Evolutionary conservation across 1,140 invertebrate genomes (phyloP), one percentile per base, ranked within the genome.

Genomic region (Lasioglossum albipes): DNA sequence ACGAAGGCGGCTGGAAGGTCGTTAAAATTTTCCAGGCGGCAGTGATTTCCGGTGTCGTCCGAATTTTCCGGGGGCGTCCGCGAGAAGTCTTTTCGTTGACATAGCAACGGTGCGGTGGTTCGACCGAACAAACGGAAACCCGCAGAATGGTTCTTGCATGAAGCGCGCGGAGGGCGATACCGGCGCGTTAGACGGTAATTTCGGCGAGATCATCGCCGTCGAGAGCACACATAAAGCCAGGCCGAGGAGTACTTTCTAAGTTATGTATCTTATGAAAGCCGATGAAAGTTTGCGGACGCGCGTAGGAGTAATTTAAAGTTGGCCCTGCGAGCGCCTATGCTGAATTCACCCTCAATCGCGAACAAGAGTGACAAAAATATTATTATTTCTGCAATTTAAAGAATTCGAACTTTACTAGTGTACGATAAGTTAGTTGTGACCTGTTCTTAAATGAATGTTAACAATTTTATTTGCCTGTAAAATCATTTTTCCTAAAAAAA

Each of bases 191-290:
- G 61, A 75, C 52, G 54, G 72, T 79, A 84, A 84, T 84, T 84
- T 84, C 79, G 62, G n/a, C 61, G 66, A 27, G 68, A 78, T 78
- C 68, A 72, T 78, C 76, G 76, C 36, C 59, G 62, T 9, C 52
- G n/a, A 31, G 70, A 61, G 81, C 65, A 52, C 61, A 52, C 77
- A 52, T 49, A 79, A 84, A 75, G 59, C 69, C 76, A 18, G n/a
- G 4, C 41, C n/a, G 52, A 54, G 59, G 59, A 78, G 54, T 71
- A 20, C 49, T 74, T 67, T 42, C 79, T 41, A 67, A 78, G 79
- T 85, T 86, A 86, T 86, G 73, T 83, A 67, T 86, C 75, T 86
- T 82, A 41, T 62, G 71, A 67, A 86, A 74, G 62, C 81, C 76
- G 81, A 79, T 86, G 84, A 86, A 86, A 86, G 73, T 83, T 86